Base-by-base conservation (phyloP, 2,888 invertebrate genomes). In the Himalopsyche anomala region DNA sequence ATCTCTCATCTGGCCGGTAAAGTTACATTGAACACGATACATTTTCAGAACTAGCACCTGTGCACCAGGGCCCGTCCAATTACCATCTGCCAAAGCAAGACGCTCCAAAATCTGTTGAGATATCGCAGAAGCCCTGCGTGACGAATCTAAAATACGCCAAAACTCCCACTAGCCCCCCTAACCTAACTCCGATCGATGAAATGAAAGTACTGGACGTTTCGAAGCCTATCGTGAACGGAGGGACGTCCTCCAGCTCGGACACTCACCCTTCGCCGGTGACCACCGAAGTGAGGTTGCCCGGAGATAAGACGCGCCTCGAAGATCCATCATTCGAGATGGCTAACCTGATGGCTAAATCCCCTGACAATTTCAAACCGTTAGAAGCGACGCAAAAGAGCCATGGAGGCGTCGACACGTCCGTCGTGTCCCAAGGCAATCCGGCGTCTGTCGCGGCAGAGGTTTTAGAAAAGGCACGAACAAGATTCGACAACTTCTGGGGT, bases 401-500 rank as follows among this genome's bases (percentile, higher is more conserved):
- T 45, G 94, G 94, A 19, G 93, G 94, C 28, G 92, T 94, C 28
- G 94, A 94, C 89, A 94, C 92, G 0, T 92, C 92, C 36, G 92
- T 93, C 6, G 94, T 93, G 56, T 94, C 94, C 56, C 89, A 90
- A 17, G 89, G 90, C 84, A 90, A 90, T 81, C 93, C 93, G n/a
- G 93, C 94, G 3, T 92, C 95, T 79, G 93, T 94, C 82, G 95
- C 96, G 56, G 94, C 95, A 85, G 96, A 96, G 90, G 96, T 96
- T 88, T 93, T 97, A 89, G 96, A 97, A 91, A 95, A 95, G 91
- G 97, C 97, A 89, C 95, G 96, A 89, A 96, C 95, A 91, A 95
- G 96, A 89, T 97, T 97, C 91, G 97, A 97, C 91, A 95, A 96
- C 90, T 97, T 97, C 91, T 97, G 97, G 97, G 96, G 96, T 89